Conservation (phyloP, 2,888 invertebrate species). For the Acanthosepion esculentum region DNA sequence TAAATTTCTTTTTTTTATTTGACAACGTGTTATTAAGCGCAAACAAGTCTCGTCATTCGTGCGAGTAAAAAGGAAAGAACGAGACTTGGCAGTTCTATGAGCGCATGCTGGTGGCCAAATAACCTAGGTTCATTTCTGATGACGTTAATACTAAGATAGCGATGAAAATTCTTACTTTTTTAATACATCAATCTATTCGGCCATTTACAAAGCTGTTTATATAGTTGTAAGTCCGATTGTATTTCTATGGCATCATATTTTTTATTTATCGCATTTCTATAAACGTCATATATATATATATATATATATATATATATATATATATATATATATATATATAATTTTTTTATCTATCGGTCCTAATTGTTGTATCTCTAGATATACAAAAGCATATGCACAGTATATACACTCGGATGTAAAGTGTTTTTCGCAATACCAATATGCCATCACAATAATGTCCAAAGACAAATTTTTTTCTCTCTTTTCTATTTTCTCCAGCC, state of each 20-base stretch:
- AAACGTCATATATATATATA: not conserved
- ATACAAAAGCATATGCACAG: no score
- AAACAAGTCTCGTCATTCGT: not conserved
- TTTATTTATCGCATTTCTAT: not conserved
- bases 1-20: conserved; percentile 33
- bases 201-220: not conserved
- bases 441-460: no score
- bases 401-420: not conserved
- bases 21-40: conserved; percentile 14
- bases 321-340: no score
- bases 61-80: not conserved
- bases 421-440: no score
- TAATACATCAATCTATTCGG: not conserved
- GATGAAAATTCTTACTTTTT: not conserved
- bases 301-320: not conserved
- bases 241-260: not conserved
- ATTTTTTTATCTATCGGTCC: no score
- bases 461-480: no score
- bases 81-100: not conserved
- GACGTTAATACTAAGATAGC: not conserved
- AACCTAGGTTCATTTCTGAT: not conserved
- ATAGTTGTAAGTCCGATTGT: no score
- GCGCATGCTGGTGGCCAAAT: not conserved
- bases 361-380: no score
- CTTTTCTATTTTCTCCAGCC: no score